Base-by-base conservation (phyloP, 2,888 invertebrate genomes). In the Parnassius mnemosyne region DNA sequence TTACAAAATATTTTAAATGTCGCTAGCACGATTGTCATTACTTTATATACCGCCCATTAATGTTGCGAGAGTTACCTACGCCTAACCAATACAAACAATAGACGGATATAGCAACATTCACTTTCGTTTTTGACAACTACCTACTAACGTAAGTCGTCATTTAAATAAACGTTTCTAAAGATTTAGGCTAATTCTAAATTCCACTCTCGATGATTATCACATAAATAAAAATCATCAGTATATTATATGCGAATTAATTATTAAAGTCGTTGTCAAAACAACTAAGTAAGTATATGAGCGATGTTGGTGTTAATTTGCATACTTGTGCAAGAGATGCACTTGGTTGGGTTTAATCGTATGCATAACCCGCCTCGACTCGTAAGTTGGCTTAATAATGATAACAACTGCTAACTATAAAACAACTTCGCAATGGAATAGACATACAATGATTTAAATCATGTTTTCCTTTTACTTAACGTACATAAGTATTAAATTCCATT, bases 1-100 rank as follows among this genome's bases (percentile, higher is more conserved):
- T 83, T 85, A 82, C 77, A 77, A 84, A 84, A 87, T 71, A 71
- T 73, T 65, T 66, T 82, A 85, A 86, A 87, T 86, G 85, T 74
- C 83, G 80, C 72, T 73, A 75, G 67, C 71, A 73, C 78, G 76
- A 78, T 69, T 62, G 68, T 71, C 71, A 74, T 66, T 72, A 75
- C 25, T 25, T 25, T 73, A 69, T 9, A 58, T 52, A 68, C 57
- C 66, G 74, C 74, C 77, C 75, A 75, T 80, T 79, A 78, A 77
- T 74, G 72, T 79, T 77, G 76, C 74, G 78, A 77, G 77, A 78
- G 77, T 79, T 73, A 67, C 72, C 68, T 72, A 77, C 76, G 71
- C 73, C 68, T 67, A 72, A 68, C 66, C 61, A 10, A 69, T 69
- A 63, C 65, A 70, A 69, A 74, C 73, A 76, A 76, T 76, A 74